These are phyloP conservation scores for Percopsis omiscomaycus DNA, from an alignment of 2,797 vertebrate genomes.

Conservation along the genomic window DNA sequence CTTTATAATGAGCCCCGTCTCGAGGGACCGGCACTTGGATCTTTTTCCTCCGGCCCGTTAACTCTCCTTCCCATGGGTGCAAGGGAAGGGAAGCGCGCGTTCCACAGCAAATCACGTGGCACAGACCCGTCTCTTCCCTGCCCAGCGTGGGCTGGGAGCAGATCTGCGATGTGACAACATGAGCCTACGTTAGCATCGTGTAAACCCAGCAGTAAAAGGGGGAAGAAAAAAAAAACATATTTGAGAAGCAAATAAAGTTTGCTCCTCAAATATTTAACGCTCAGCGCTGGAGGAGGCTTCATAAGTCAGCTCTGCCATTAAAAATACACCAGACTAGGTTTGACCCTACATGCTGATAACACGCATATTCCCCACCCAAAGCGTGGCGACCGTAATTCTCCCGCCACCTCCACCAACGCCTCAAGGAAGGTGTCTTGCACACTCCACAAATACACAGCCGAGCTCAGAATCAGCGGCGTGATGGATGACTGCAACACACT, in stretches of 20 bases:
- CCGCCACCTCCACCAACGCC: constrained; percentile 7
- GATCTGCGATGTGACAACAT: too few species aligned
- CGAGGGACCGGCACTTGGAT: constrained; percentile 17
- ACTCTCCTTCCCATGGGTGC: not conserved
- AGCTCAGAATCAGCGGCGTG: constrained; percentile 57
- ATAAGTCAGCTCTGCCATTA: too few species aligned
- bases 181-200: too few species aligned
- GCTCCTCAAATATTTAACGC: not conserved
- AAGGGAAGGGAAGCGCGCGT: constrained; percentile 14
- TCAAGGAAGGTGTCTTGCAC: constrained; percentile 47
- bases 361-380: too few species aligned
- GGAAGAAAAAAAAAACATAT: too few species aligned
- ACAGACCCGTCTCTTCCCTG: constrained; percentile 3
- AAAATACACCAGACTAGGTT: too few species aligned
- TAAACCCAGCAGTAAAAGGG: too few species aligned
- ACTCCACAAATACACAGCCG: constrained; percentile 55
- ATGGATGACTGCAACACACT: constrained; percentile 68
- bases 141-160: not conserved
- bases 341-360: too few species aligned
- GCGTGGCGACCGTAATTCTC: not conserved
- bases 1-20: constrained; percentile 15
- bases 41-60: constrained; percentile 6
- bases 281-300: not conserved
- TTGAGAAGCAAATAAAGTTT: too few species aligned
- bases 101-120: constrained; percentile 19